A percentile compares a stretch with the other conserved stretches of the same genome.
Evolutionary conservation across 2,888 invertebrate genomes (phyloP).

Genomic region (Hypena proboscidalis): DNA sequence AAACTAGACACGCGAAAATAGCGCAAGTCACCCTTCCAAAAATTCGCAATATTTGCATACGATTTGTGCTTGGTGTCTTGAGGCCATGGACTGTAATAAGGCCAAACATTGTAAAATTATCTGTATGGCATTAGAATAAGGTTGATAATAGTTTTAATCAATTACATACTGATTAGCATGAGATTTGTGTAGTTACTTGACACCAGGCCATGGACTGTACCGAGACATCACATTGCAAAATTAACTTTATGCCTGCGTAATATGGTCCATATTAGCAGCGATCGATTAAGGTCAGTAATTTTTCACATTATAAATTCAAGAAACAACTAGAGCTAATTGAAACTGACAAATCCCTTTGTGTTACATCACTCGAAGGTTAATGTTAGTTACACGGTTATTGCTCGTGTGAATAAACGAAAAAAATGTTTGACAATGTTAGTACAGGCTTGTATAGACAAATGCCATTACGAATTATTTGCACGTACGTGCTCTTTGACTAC

Average conservation of each 20-base stretch:
- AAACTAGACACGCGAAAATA: constrained; percentile 36
- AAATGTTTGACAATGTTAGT: constrained; percentile 29
- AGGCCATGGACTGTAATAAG: neutral
- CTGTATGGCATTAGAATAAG: neutral
- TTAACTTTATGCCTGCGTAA: neutral
- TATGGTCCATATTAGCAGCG: constrained; percentile 19
- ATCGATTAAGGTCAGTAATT: constrained; percentile 34
- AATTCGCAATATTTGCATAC: constrained; percentile 38
- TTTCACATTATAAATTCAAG: constrained; percentile 53
- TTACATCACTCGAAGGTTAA: constrained; percentile 51
- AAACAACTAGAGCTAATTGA: constrained; percentile 58
- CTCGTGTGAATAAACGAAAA: constrained; percentile 51
- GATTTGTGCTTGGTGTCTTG: neutral
- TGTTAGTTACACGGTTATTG: constrained; percentile 36
- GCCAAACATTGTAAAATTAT: constrained; percentile 1
- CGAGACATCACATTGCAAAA: constrained; percentile 1
- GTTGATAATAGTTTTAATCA: constrained; percentile 16
- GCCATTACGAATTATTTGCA: constrained; percentile 9
- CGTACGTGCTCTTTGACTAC: no score
- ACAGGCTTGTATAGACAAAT: constrained; percentile 1
- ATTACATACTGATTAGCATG: no score
- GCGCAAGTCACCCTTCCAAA: constrained; percentile 32
- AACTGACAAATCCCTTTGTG: constrained; percentile 60
- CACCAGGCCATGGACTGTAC: neutral
- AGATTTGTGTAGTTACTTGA: neutral